Base-by-base conservation (phyloP, 2,113 vertebrate genomes). In the Centropus bengalensis region DNA sequence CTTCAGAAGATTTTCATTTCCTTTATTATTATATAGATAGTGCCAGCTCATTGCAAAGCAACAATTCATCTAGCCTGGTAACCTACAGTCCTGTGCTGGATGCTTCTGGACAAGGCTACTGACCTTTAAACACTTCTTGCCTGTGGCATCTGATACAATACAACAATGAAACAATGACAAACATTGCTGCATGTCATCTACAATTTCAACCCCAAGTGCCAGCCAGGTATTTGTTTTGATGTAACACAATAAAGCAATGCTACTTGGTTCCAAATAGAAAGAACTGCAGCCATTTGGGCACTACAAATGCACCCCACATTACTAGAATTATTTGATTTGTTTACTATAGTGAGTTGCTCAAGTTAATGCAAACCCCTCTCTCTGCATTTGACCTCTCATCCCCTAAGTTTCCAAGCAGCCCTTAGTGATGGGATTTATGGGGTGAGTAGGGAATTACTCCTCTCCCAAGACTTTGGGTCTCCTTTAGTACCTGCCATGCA, bases 21-120 rank as follows among this genome's bases (percentile, higher is more conserved):
- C 82, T 84, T 86, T 79, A 91, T 94, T 88, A 86, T 91, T 92
- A 75, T 38, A 86, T 10, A 86, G 93, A 82, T 58, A 77, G 82
- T 54, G 63, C 68, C 83, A 94, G 82, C 84, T 91, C 68, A 82
- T 82, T 91, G 77, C 82, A 84, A 79, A 91, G 80, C 70, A 82
- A 88, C 63, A 49, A 83, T 66, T 60, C 70, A 44, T 79, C 76
- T 24, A 60, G 85, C 30, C n/a, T 70, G 45, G 71, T 74, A 94
- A 90, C 82, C 63, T n/a, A 67, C 20, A 47, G 79, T 11, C 19
- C 1, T 3, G 21, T 60, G 69, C 82, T 64, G 44, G 92, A 44
- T 93, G 73, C 52, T 95, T 95, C 89, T 85, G 82, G 55, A 32
- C 33, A 63, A 60, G 73, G 79, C 52, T 84, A 70, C 76, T 82